Evolutionary conservation across 2,888 invertebrate species (phyloP).

Genomic region (Phyllotreta cruciferae): DNA sequence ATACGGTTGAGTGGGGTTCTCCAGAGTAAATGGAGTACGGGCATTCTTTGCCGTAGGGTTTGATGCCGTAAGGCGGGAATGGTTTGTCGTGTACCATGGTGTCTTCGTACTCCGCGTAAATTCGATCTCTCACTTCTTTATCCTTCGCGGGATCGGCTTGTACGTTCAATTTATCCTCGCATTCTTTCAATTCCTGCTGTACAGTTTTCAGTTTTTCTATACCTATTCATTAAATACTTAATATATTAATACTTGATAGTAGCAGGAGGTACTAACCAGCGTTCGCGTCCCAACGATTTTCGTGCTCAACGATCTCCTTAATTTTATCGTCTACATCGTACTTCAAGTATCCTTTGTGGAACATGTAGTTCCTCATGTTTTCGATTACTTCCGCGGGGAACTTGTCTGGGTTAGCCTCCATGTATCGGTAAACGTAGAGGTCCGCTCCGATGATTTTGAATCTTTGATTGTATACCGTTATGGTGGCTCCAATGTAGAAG

Average conservation of each 20-base stretch:
- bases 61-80: constrained; percentile 55
- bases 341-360: constrained; percentile 69
- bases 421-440: constrained; percentile 74
- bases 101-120: constrained; percentile 55
- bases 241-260: background rate
- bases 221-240: constrained; percentile 24
- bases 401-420: constrained; percentile 74
- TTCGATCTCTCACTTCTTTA: constrained; percentile 42
- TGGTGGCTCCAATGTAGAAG: constrained; percentile 77
- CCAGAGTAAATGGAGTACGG: constrained; percentile 52
- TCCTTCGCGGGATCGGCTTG: constrained; percentile 46
- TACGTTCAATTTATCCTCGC: constrained; percentile 49
- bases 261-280: constrained; percentile 17
- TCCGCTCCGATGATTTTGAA: constrained; percentile 74
- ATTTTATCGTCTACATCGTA: constrained; percentile 63
- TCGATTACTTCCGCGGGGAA: constrained; percentile 72
- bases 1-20: constrained; percentile 49
- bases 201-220: constrained; percentile 46
- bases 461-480: constrained; percentile 74
- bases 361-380: constrained; percentile 73
- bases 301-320: constrained; percentile 51
- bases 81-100: constrained; percentile 48
- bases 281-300: constrained; percentile 48
- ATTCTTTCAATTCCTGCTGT: constrained; percentile 57
- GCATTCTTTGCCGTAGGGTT: constrained; percentile 52